phyloP scores from a whole-genome alignment of 2,797 vertebrate species.

The Sebastes vulpes region DNA sequence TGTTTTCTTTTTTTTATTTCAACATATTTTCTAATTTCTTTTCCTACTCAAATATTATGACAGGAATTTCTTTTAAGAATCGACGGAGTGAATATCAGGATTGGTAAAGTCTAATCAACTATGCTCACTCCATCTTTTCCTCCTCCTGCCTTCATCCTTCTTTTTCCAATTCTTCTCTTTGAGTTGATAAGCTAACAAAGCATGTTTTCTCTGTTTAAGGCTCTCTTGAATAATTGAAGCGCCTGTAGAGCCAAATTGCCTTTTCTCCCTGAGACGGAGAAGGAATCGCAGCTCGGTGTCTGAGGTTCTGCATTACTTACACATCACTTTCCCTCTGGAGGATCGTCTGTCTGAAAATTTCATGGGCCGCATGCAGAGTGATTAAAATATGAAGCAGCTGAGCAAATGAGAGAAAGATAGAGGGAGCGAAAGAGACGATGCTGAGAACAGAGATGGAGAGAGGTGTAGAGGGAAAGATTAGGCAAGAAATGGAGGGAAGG shows the following conservation, averaged over 20 bases:
- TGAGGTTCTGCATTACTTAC: slow-evolving; percentile 31
- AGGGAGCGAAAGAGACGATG: background rate
- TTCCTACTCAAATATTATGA: background rate
- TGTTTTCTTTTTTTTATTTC: background rate
- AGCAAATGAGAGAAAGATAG: background rate
- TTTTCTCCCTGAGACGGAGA: background rate
- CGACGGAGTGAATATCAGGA: background rate
- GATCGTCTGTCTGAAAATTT: slow-evolving; percentile 6
- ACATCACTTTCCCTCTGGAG: slow-evolving; percentile 19
- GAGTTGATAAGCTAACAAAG: background rate
- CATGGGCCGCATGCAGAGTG: slow-evolving; percentile 3
- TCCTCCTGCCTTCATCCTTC: background rate
- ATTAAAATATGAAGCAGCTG: slow-evolving; percentile 31
- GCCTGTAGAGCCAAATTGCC: background rate
- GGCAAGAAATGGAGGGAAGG: background rate
- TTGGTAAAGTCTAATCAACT: background rate
- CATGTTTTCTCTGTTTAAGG: slow-evolving; percentile 6
- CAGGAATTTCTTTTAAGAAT: background rate
- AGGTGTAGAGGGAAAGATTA: background rate
- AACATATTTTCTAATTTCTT: background rate
- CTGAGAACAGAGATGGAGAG: background rate
- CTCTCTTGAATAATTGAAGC: slow-evolving; percentile 31
- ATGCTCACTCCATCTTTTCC: background rate
- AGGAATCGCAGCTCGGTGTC: background rate
- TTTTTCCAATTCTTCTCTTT: background rate